Percentiles rank a stretch among this genome's conserved stretches.
phyloP scores from a whole-genome alignment of 2,797 vertebrate species.

The Pangasius sanitwongsei region DNA sequence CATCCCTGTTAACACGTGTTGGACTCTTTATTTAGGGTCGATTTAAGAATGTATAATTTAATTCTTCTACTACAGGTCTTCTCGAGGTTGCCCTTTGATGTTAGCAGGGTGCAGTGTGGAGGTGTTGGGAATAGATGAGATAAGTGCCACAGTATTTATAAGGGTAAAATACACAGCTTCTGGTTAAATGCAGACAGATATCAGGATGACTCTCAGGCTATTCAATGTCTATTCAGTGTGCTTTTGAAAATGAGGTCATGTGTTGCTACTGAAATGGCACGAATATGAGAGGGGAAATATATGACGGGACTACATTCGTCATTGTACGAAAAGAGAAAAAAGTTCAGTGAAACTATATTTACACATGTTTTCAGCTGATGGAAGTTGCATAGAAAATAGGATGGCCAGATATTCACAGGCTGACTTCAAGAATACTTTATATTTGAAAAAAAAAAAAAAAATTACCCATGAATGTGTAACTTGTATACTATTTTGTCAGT shows the following conservation, averaged over 20 bases:
- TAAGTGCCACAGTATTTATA: slow-evolving; percentile 38
- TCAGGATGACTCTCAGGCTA: too few species aligned
- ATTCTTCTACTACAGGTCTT: slow-evolving; percentile 16
- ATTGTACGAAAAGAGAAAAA: neutral
- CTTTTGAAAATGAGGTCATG: slow-evolving; percentile 49
- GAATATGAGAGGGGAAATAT: neutral
- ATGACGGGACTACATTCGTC: neutral
- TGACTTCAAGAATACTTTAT: neutral
- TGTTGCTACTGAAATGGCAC: slow-evolving; percentile 3
- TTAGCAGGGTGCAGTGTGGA: slow-evolving; percentile 44
- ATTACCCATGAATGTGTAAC: neutral
- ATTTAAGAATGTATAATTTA: slow-evolving; percentile 31
- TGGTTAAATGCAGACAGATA: slow-evolving; percentile 47
- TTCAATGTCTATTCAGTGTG: neutral
- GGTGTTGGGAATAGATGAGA: slow-evolving; percentile 40
- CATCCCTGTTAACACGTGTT: slow-evolving; percentile 44
- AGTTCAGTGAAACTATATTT: neutral
- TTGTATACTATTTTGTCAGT: neutral
- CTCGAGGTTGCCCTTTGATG: slow-evolving; percentile 24
- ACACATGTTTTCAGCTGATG: neutral
- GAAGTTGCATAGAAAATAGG: neutral
- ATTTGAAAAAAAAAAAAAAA: neutral
- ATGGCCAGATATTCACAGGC: neutral
- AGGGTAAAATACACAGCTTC: slow-evolving; percentile 32
- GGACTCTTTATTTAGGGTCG: slow-evolving; percentile 32